Evolutionary conservation across 2,797 vertebrate genomes (phyloP).

Genomic region (Crocidura indochinensis): DNA sequence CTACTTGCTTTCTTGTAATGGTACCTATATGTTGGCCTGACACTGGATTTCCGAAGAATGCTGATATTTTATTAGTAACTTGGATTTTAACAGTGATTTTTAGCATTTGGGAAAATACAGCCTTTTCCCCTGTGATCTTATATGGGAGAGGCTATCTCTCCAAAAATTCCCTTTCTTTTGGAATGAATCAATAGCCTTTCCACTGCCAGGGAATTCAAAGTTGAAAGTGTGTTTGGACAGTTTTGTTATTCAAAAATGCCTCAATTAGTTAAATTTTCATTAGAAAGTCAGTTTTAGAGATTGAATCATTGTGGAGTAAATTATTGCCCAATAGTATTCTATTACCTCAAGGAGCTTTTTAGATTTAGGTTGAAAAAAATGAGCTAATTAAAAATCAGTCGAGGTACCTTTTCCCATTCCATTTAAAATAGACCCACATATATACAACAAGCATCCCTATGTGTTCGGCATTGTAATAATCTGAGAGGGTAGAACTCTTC

Average conservation of each 20-base stretch:
- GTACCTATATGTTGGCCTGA: not conserved
- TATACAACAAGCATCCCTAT: not conserved
- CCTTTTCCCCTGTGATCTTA: slow-evolving; percentile 1
- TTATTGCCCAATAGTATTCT: slow-evolving; percentile 72
- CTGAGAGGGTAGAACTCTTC: slow-evolving; percentile 9
- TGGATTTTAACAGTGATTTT: not conserved
- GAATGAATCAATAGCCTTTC: slow-evolving; percentile 10
- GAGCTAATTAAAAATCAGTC: slow-evolving; percentile 71
- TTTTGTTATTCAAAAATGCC: slow-evolving; percentile 45
- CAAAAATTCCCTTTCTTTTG: slow-evolving; percentile 32
- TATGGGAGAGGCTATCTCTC: not conserved
- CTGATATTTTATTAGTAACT: not conserved
- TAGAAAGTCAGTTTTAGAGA: slow-evolving; percentile 56
- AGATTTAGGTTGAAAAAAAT: slow-evolving; percentile 52
- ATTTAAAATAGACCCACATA: slow-evolving; percentile 43
- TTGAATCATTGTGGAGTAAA: slow-evolving; percentile 65
- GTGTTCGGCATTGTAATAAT: slow-evolving; percentile 2
- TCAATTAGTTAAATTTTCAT: slow-evolving; percentile 71
- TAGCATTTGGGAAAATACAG: not conserved
- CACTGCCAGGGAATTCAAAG: slow-evolving; percentile 38
- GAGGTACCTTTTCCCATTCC: not conserved
- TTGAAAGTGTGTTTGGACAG: slow-evolving; percentile 52
- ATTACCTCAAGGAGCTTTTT: slow-evolving; percentile 63
- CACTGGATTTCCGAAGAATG: not conserved
- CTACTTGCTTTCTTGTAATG: not conserved